Evolutionary conservation across 64 coral and sea anemone genomes (phyloP).

Genomic region (Porites lutea): DNA sequence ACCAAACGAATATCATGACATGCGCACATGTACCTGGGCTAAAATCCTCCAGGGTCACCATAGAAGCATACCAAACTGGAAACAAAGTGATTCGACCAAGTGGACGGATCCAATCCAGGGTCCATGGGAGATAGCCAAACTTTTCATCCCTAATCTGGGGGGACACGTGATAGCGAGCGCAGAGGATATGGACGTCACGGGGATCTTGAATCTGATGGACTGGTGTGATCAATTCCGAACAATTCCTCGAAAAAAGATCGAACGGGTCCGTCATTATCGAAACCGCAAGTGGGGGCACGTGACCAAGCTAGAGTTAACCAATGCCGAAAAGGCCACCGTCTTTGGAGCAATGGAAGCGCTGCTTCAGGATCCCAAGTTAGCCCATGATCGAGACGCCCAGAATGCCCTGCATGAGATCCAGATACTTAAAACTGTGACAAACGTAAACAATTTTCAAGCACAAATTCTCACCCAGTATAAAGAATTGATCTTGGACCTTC

Average conservation of each 20-base stretch:
- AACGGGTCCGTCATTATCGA: conserved; percentile 22
- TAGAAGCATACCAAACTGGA: conserved; percentile 2
- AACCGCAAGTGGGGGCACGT: neutral
- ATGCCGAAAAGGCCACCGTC: neutral
- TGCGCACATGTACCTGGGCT: conserved; percentile 12
- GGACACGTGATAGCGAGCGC: neutral
- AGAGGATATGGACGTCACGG: conserved; percentile 35
- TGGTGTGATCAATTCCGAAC: conserved; percentile 65
- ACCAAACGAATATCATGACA: neutral
- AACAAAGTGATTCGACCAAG: conserved; percentile 18
- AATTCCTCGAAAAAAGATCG: no score
- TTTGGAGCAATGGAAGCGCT: neutral
- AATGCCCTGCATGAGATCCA: neutral
- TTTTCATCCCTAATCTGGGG: neutral
- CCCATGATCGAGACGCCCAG: neutral
- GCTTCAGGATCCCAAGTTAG: neutral
- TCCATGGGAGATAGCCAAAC: no score
- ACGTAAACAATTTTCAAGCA: neutral
- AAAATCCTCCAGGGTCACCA: neutral
- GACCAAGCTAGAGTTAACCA: neutral
- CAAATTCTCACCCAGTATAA: neutral
- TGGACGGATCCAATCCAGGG: conserved; percentile 21
- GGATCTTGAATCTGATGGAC: conserved; percentile 34
- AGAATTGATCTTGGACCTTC: no score
- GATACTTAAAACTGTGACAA: neutral